Percentiles rank a stretch among this genome's conserved stretches.
phyloP scores from a whole-genome alignment of 2,113 vertebrate genomes.

The Speoplatyrhinus poulsoni region DNA sequence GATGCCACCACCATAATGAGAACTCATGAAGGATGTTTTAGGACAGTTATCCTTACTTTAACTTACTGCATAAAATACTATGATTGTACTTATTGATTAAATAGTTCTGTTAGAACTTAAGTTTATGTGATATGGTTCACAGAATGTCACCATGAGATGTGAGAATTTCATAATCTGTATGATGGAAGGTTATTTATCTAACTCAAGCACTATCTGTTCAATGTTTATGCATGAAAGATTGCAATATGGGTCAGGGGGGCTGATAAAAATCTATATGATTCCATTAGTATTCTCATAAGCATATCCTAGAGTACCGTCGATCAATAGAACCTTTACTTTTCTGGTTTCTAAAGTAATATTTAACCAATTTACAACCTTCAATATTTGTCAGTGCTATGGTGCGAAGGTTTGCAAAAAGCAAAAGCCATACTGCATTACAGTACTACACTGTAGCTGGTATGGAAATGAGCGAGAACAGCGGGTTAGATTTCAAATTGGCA shows the following conservation, averaged over 20 bases:
- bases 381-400: constrained; percentile 36
- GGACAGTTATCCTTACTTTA: not conserved
- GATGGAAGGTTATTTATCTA: constrained; percentile 34
- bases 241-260: constrained; percentile 35
- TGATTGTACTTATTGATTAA: not conserved
- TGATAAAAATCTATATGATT: constrained; percentile 31
- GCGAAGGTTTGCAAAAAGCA: constrained; percentile 48
- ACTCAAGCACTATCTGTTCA: constrained; percentile 33
- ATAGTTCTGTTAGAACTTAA: not conserved
- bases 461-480: constrained; percentile 36
- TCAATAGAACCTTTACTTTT: not conserved
- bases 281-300: constrained; percentile 14
- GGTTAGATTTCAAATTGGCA: constrained; percentile 31
- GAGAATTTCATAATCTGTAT: constrained; percentile 36
- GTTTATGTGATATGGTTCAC: not conserved
- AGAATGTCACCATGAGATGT: constrained; percentile 33
- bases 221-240: constrained; percentile 24
- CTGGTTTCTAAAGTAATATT: constrained; percentile 3
- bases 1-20: not conserved
- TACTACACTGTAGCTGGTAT: constrained; percentile 6
- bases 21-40: not conserved
- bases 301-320: too few species aligned
- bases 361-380: constrained; percentile 13
- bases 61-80: not conserved
- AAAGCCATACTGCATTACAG: constrained; percentile 17